These are phyloP conservation scores for Thermophis baileyi DNA, from an alignment of 2,113 vertebrate species.

Conservation along the genomic window DNA sequence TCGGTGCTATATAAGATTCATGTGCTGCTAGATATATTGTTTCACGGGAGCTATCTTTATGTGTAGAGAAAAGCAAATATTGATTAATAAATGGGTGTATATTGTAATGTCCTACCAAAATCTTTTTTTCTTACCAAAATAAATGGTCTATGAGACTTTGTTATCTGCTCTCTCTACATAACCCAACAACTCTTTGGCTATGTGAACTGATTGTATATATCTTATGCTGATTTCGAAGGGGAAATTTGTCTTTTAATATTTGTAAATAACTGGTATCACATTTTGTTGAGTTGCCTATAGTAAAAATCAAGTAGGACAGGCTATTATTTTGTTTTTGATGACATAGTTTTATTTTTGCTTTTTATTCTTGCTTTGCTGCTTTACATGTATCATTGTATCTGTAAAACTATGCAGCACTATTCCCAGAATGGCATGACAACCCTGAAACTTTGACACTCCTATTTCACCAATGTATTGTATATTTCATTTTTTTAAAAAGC, in stretches of 20 bases:
- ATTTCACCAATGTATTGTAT: slow-evolving; percentile 31
- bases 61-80: background rate
- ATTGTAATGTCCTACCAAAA: background rate
- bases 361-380: slow-evolving; percentile 31
- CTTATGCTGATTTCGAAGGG: background rate
- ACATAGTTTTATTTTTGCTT: slow-evolving; percentile 26
- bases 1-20: background rate
- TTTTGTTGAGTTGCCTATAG: slow-evolving; percentile 35
- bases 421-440: background rate
- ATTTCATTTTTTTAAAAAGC: slow-evolving; percentile 18
- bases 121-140: background rate
- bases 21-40: background rate
- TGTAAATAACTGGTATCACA: slow-evolving; percentile 41
- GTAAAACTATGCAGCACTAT: background rate
- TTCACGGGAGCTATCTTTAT: background rate
- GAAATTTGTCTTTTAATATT: slow-evolving; percentile 33
- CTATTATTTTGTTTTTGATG: slow-evolving; percentile 57
- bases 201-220: background rate
- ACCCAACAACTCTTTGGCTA: background rate
- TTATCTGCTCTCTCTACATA: background rate
- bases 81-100: background rate
- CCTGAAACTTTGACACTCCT: slow-evolving; percentile 54
- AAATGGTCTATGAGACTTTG: background rate
- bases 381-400: slow-evolving; percentile 33
- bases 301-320: slow-evolving; percentile 39